Base-by-base conservation (phyloP, 2,113 vertebrate genomes). In the Sinocyclocheilus anophthalmus region DNA sequence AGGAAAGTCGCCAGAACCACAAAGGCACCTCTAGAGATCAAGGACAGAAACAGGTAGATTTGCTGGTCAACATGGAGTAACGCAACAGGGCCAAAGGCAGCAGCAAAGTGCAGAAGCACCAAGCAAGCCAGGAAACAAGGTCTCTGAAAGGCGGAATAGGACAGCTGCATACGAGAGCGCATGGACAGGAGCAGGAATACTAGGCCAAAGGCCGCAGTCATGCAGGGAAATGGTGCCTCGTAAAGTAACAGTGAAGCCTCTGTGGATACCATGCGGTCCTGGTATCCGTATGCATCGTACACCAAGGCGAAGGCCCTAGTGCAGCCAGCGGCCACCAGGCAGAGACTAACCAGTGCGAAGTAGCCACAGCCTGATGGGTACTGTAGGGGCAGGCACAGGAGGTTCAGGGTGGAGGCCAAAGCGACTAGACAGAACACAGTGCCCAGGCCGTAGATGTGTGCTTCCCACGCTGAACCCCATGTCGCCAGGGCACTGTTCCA, bases 391-490 rank as follows among this genome's bases (percentile, higher is more conserved):
- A 97, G 85, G 69, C 95, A 96, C 53, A 96, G 94, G 75, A 97
- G 91, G 78, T 95, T 96, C 72, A 97, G 94, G 0, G 96, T 93
- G 0, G 96, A 95, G 33, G 96, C 92, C 76, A 96, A 48, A 0
- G 95, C 94, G 76, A 97, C 92, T 70, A 96, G 90, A 0, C 94
- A 95, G 45, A 97, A 98, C 69, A 96, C 88, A 0, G 94, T 92
- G 5, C 96, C 96, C 5, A 95, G 91, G 2, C 97, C 96, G 1
- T 97, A 97, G 7, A 97, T 93, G 2, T 97, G 96, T 0, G 94
- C 96, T 76, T 98, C 96, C 97, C 97, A 98, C 30, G 96, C 96
- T 84, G 94, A 65, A n/a, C 97, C 97, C 97, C 96, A 97, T 4
- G 92, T 92, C 5, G 95, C 95, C 92, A 95, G 94, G 86, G 97